Base-by-base conservation (phyloP, 2,797 vertebrate genomes). In the Syndactyla subalaris region DNA sequence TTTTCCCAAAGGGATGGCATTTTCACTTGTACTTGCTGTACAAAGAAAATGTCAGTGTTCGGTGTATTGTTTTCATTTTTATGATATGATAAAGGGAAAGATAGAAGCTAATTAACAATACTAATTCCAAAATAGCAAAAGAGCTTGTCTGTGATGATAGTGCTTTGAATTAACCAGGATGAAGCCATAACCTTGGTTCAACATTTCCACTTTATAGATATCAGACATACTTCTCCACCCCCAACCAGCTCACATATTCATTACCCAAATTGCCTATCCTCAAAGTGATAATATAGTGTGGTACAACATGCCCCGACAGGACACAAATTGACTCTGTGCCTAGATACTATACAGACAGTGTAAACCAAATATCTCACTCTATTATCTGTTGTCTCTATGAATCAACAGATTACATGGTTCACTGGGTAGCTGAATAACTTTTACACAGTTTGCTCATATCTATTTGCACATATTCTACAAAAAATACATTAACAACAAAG, bases 391-490 rank as follows among this genome's bases (percentile, higher is more conserved):
- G 98, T 98, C 98, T 98, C 97, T 97, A 97, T 97, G 97, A 98
- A 97, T 97, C 97, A 98, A 98, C 98, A 98, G 97, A 98, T 98
- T 98, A 98, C 97, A 98, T 96, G 98, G 98, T 98, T 98, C 98
- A 98, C 97, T 96, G 98, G 95, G 91, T 96, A 97, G 96, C 98
- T 97, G 98, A 98, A 97, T 98, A 98, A 98, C 97, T 98, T 97
- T 97, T 97, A 98, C 98, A 98, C 97, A 97, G 98, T 98, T 98
- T 98, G 97, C 92, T 98, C 98, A 96, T 98, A 97, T 97, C 98
- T 98, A 98, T 98, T 98, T 98, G 96, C 98, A 98, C 98, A 96
- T 98, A 97, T 97, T 97, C 96, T 85, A 83, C 95, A 95, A 96
- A 98, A 98, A 97, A 97, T 97, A 95, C 95, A 98, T 98, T 98